Conservation (phyloP, 2,888 invertebrate genomes). For the Nomada fucata region DNA sequence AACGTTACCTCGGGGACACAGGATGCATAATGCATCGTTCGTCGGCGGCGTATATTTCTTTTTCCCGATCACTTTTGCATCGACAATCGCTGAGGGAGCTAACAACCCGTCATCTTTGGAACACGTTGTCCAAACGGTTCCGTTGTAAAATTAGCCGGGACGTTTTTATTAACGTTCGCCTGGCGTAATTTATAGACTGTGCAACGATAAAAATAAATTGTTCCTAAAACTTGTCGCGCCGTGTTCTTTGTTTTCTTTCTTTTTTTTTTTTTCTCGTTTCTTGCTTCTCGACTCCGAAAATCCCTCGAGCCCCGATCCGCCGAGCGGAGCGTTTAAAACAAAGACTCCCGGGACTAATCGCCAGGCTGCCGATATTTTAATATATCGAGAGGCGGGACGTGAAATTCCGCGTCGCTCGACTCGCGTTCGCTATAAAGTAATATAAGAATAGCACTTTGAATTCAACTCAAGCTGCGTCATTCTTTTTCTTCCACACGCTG, state of each 20-base stretch:
- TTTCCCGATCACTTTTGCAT: slow-evolving; percentile 44
- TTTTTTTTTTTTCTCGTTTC: not conserved
- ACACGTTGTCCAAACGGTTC: not conserved
- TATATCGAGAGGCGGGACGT: not conserved
- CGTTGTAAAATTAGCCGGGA: slow-evolving; percentile 22
- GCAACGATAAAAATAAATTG: slow-evolving; percentile 2
- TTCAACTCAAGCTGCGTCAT: slow-evolving; percentile 59
- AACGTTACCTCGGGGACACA: slow-evolving; percentile 29
- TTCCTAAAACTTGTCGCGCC: not conserved
- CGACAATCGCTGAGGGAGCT: slow-evolving; percentile 19
- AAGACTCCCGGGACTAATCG: no score
- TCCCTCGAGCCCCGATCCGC: not conserved
- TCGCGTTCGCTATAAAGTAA: slow-evolving; percentile 43
- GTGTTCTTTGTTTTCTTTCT: not conserved
- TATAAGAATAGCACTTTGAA: slow-evolving; percentile 58
- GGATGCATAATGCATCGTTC: slow-evolving; percentile 51
- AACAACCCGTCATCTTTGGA: not conserved
- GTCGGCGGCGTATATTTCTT: slow-evolving; percentile 30
- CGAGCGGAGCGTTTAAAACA: no score
- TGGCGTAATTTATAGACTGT: not conserved
- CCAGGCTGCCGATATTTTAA: slow-evolving; percentile 6
- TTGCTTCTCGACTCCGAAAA: not conserved
- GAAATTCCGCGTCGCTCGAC: slow-evolving; percentile 34
- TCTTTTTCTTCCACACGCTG: slow-evolving; percentile 51
- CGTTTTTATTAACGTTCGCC: slow-evolving; percentile 8